Evolutionary conservation across 2,113 vertebrate species (phyloP).

Genomic region (Theristicus caerulescens): DNA sequence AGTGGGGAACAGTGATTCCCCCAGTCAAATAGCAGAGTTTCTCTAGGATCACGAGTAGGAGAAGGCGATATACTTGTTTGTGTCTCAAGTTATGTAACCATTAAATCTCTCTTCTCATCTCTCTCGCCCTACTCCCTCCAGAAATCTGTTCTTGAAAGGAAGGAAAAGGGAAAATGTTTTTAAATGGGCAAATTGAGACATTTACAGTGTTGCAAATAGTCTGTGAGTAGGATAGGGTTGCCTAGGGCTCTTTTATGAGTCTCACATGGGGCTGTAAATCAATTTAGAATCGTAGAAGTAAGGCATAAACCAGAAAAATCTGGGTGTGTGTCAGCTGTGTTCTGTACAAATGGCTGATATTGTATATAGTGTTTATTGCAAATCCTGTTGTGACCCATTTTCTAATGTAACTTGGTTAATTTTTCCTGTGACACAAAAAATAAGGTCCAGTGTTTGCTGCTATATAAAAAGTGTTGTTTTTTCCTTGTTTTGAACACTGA

Average conservation of each 20-base stretch:
- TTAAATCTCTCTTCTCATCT: conserved; percentile 9
- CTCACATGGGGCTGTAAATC: conserved; percentile 58
- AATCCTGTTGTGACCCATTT: conserved; percentile 58
- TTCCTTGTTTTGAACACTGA: neutral
- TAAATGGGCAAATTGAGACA: conserved; percentile 63
- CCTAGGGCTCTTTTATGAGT: conserved; percentile 42
- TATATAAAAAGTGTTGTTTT: neutral
- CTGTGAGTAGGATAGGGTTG: conserved; percentile 36
- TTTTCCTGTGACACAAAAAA: conserved; percentile 26
- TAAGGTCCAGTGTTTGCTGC: neutral
- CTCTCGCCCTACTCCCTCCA: neutral
- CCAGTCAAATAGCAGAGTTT: neutral
- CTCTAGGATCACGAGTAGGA: neutral
- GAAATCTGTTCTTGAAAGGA: conserved; percentile 47
- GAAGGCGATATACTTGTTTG: neutral
- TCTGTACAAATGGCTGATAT: conserved; percentile 11
- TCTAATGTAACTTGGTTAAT: conserved; percentile 43
- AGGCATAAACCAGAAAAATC: conserved; percentile 38
- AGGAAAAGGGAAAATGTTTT: conserved; percentile 49
- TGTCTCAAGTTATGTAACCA: conserved; percentile 8
- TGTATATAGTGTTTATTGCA: conserved; percentile 26
- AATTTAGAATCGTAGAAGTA: conserved; percentile 36
- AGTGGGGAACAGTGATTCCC: neutral
- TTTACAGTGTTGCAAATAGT: conserved; percentile 50
- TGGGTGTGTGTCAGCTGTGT: conserved; percentile 15